Base-by-base conservation (phyloP, 37 sponge, comb jelly and placozoan genomes). In the Halichondria panicea region DNA sequence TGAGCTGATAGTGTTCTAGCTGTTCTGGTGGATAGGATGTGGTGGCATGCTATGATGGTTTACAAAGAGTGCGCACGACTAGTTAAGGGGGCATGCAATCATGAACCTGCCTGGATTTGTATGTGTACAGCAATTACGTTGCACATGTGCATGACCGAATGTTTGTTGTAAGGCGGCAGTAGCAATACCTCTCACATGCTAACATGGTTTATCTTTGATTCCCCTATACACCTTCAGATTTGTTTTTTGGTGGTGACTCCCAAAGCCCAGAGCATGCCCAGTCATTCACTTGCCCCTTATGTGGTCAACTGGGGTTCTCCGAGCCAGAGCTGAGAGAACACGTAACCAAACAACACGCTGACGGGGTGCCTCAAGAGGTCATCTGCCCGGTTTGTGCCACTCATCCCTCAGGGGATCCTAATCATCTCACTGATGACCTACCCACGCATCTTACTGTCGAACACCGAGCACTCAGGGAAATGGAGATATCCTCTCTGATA, bases 301-400 rank as follows among this genome's bases (percentile, higher is more conserved):
- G 97, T 62, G 81, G 85, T 0, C 66, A 84, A 43, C 67, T 89
- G 31, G 97, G 97, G 15, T 90, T 92, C 76, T 81, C 89, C 19
- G 93, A 96, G 63, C n/a, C 59, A 0, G 77, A 84, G 66, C 76
- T 96, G 18, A 72, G 73, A 35, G 93, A 92, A 19, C 97, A 96
- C 56, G 93, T 93, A 37, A 87, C 79, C 31, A 86, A 79, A 33
- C 77, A 86, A 45, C 93, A 96, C 74, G 31, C 78, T 0, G 91
- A 90, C 43, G 34, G 36, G 6, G 40, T 22, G 1, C 28, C 32
- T 18, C 70, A 69, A 48, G 80, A 79, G 40, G 68, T 92, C 78
- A 91, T 96, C 25, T 96, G 97, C 63, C 97, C 97, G 8, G 78
- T 96, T 4, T 96, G 97, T 77, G 90, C 93, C 2, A 71, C 96